Base-by-base conservation (phyloP, 1,140 invertebrate species). In the Sarcophaga bullata region DNA sequence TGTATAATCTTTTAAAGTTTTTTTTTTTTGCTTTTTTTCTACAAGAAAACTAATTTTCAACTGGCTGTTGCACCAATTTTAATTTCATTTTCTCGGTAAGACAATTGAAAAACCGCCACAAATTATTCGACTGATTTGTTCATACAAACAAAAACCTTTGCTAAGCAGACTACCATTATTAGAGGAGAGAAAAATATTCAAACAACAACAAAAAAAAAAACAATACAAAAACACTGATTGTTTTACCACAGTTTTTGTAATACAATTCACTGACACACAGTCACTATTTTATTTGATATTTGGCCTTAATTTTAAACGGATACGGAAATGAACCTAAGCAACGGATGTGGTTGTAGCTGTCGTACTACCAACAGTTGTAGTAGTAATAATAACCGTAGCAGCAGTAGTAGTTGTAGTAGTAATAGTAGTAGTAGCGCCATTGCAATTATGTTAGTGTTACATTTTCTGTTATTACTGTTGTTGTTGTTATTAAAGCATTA, bases 281-380 rank as follows among this genome's bases (percentile, higher is more conserved):
- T 68, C n/a, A 19, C 62, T 68, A 19, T 25, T 25, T 19, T 68
- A 9, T 19, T 73, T 83, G 76, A 78, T 78, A 52, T 68, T 83
- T 84, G 83, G 58, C 83, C 83, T 84, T 84, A 84, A 84, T 84
- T 84, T 84, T 68, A 73, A 84, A 76, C 83, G 83, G 83, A 84
- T 82, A 73, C 73, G 83, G 83, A 84, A 84, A 84, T 82, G 83
- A 84, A 82, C 83, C 81, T 80, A 75, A 80, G 76, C 76, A 7
- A 68, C 81, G 72, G 83, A 82, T 54, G 81, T 81, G 80, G 46
- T 81, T 78, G 73, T 47, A 10, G 50, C 25, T 37, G 25, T 37
- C 25, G 25, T 37, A 37, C 25, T 37, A 37, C 25, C 4, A 19
- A 17, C 7, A 47, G 73, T 76, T 6, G 10, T 50, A 76, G 73